Base-by-base conservation (phyloP, 64 coral and sea anemone genomes). In the Montipora cactus region DNA sequence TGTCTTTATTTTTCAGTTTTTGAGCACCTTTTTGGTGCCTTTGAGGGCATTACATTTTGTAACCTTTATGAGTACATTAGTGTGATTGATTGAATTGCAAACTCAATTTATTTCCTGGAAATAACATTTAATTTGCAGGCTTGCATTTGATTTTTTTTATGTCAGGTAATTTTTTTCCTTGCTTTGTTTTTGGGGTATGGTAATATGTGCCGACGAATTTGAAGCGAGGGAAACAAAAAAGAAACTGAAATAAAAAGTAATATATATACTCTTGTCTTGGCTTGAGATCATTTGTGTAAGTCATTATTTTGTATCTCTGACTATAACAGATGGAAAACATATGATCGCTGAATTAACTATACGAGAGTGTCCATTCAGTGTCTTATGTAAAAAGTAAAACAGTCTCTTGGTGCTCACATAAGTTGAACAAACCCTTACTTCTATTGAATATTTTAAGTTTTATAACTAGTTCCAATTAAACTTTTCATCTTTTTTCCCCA, bases 1-100 rank as follows among this genome's bases (percentile, higher is more conserved):
- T 74, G 70, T 74, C 70, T 74, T 74, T 4, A 74, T 74, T 74
- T 74, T 74, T 74, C 70, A 74, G 70, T 74, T 74, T 74, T 74
- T 74, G 6, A 74, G 70, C 70, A 74, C 70, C 70, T 74, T 74
- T 74, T 22, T 74, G 70, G 70, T 74, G 70, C 70, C 70, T 74
- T 74, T 74, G 70, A 4, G 70, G 70, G 19, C 69, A 72, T 72
- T 72, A 72, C 69, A 72, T 64, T 72, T 72, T 72, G 19, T 72
- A 72, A 72, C 16, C 69, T 72, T 72, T 20, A 72, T 25, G 69
- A 72, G 69, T 72, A 72, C 69, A 72, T 72, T 4, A 28, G 69
- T 72, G 69, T 72, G 69, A 20, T 22, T 72, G 69, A 72, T 72
- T 72, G 20, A 72, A 72, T 72, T 72, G 69, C 69, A 72, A 72